Percentiles rank a stretch among this genome's conserved stretches.
Evolutionary conservation across 2,888 invertebrate species (phyloP).

Genomic region (Oxystoma pomonae): DNA sequence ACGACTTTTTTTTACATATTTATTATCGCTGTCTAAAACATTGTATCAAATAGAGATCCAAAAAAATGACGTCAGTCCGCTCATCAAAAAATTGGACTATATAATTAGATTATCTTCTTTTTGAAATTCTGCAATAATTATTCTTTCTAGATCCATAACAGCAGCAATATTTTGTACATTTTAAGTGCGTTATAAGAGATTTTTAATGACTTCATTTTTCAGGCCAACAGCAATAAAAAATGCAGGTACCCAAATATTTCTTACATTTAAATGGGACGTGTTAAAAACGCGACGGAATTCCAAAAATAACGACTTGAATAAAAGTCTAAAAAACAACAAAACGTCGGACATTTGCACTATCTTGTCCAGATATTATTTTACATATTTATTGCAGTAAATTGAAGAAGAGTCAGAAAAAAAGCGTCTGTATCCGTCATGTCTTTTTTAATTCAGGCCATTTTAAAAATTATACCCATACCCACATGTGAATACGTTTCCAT

Average conservation of each 20-base stretch:
- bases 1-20: too few species aligned
- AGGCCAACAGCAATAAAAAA: background rate
- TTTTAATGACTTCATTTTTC: background rate
- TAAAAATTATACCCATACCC: too few species aligned
- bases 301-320: background rate
- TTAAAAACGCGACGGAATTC: background rate
- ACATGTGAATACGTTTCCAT: too few species aligned
- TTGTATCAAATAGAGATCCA: too few species aligned
- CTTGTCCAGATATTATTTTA: background rate
- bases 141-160: background rate
- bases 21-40: too few species aligned
- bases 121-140: too few species aligned
- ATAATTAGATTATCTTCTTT: too few species aligned
- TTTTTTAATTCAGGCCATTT: too few species aligned
- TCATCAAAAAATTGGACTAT: too few species aligned
- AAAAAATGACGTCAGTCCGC: too few species aligned
- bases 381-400: background rate
- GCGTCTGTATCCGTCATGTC: too few species aligned
- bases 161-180: background rate
- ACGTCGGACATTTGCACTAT: background rate
- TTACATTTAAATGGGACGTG: background rate
- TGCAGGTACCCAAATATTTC: background rate
- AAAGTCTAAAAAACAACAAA: background rate
- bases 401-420: background rate
- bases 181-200: background rate